phyloP scores from a whole-genome alignment of 2,113 vertebrate species.

The Actenoides hombroni region DNA sequence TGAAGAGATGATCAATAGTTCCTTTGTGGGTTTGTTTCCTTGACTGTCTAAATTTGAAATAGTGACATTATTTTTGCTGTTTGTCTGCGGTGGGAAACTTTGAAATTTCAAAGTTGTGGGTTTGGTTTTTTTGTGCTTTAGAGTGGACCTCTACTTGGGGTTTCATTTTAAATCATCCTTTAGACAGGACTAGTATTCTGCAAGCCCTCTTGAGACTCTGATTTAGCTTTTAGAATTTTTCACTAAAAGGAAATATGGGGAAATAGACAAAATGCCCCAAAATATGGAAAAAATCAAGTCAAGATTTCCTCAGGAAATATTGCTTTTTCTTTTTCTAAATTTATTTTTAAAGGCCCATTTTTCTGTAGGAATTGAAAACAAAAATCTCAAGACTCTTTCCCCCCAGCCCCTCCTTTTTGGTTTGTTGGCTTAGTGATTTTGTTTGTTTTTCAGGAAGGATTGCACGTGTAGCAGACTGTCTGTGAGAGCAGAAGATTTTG shows the following conservation, averaged over 20 bases:
- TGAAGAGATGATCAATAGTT: slow-evolving; percentile 29
- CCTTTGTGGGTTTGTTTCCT: slow-evolving; percentile 27
- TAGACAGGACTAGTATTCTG: background rate
- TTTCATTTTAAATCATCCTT: background rate
- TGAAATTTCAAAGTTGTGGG: background rate
- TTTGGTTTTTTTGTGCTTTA: background rate
- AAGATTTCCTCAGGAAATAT: background rate
- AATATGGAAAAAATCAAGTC: background rate
- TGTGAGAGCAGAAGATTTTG: background rate
- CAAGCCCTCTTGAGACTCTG: background rate
- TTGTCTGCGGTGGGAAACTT: slow-evolving; percentile 5
- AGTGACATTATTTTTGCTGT: slow-evolving; percentile 10
- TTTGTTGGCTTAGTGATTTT: background rate
- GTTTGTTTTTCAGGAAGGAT: background rate
- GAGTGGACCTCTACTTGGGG: background rate
- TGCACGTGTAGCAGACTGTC: background rate
- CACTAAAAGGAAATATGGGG: background rate
- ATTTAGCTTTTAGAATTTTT: background rate
- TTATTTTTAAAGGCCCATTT: background rate
- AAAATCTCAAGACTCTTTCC: background rate
- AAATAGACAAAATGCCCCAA: background rate
- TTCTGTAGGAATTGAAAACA: background rate
- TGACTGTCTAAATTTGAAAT: background rate
- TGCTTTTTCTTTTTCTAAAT: background rate
- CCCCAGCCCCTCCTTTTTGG: fast-evolving